Conservation (phyloP, 2,888 invertebrate genomes). For the Muscina levida region DNA sequence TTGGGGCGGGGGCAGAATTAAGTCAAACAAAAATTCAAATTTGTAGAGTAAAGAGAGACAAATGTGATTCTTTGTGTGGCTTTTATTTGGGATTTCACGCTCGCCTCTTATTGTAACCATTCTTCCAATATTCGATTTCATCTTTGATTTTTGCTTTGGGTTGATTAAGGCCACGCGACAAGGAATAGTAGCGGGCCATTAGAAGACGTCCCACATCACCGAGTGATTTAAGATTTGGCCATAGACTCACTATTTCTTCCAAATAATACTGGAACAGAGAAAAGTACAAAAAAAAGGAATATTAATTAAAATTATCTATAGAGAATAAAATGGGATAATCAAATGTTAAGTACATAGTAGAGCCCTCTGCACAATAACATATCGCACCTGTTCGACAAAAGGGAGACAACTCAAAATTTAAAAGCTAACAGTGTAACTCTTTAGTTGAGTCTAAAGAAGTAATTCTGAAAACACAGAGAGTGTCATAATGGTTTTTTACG, state of each 20-base stretch:
- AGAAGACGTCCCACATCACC: conserved; percentile 90
- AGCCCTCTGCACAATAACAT: no score
- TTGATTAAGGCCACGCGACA: conserved; percentile 85
- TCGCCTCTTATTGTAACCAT: conserved; percentile 86
- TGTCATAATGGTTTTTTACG: no score
- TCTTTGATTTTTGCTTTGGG: conserved; percentile 85
- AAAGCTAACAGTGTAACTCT: no score
- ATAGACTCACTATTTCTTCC: conserved; percentile 87
- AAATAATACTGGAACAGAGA: conserved; percentile 83
- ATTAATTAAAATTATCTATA: no score
- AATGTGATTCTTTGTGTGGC: conserved; percentile 41
- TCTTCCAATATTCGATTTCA: conserved; percentile 90
- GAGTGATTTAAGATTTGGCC: conserved; percentile 85
- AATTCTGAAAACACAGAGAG: no score
- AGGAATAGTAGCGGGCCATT: conserved; percentile 87
- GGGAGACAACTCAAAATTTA: no score
- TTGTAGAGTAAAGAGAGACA: not conserved
- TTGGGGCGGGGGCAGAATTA: not conserved
- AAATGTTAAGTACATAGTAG: no score
- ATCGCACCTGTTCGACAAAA: no score
- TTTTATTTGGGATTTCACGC: conserved; percentile 58
- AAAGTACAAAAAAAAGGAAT: not conserved
- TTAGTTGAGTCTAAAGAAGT: no score
- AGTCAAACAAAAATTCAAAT: conserved; percentile 50
- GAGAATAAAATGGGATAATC: no score